Conservation (phyloP, 2,888 invertebrate species). For the Nephrotoma guestfalica region DNA sequence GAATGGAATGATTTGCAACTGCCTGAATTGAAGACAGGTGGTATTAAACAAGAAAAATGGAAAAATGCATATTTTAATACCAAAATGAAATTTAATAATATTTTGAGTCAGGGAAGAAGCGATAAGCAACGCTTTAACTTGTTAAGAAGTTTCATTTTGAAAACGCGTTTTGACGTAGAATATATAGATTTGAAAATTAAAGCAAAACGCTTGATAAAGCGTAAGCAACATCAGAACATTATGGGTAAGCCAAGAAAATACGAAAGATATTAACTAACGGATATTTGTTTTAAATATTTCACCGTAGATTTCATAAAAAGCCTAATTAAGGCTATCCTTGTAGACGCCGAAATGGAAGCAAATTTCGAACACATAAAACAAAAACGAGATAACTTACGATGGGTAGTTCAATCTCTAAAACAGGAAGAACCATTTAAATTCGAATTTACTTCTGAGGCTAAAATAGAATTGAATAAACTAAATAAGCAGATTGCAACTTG, state of each 20-base stretch:
- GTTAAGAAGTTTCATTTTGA: constrained; percentile 75
- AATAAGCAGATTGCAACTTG: constrained; percentile 61
- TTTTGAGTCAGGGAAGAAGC: constrained; percentile 66
- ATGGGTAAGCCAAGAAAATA: not conserved
- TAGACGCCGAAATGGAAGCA: constrained; percentile 61
- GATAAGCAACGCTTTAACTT: constrained; percentile 72
- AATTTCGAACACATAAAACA: constrained; percentile 62
- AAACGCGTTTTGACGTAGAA: constrained; percentile 72
- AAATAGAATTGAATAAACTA: constrained; percentile 26
- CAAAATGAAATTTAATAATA: constrained; percentile 61
- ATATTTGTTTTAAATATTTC: not conserved
- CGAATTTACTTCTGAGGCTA: constrained; percentile 18
- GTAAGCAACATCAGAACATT: constrained; percentile 16
- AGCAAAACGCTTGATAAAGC: constrained; percentile 15
- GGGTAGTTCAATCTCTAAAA: constrained; percentile 46
- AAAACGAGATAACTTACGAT: constrained; percentile 59
- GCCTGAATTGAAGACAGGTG: constrained; percentile 45
- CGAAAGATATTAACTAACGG: not conserved
- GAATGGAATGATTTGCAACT: constrained; percentile 55
- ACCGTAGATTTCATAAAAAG: constrained; percentile 52
- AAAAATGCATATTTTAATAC: constrained; percentile 61
- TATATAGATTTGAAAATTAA: constrained; percentile 34
- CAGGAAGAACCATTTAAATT: constrained; percentile 8
- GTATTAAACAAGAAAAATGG: constrained; percentile 42
- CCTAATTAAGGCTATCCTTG: constrained; percentile 64